Evolutionary conservation across 2,888 invertebrate genomes (phyloP), one percentile per base, ranked within the genome.

Genomic region (Thelaira solivaga): DNA sequence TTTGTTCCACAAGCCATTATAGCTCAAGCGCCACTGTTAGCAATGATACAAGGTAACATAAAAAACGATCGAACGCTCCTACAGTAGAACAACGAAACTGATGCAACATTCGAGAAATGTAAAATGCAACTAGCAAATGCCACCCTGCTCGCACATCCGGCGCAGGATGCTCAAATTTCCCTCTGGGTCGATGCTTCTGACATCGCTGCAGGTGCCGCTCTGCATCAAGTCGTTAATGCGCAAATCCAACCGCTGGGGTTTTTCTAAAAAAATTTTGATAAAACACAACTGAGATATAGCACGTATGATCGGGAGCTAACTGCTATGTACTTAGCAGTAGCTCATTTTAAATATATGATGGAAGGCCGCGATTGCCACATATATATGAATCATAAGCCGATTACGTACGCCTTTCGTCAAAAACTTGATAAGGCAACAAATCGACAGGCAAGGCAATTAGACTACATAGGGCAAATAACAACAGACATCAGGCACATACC

Each of bases 291-390:
- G 3, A 49, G 57, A 4, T 80, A 76, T 16, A 73, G 69, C 45
- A 77, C 72, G 0, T 80, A 80, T 22, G 80, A 80, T 43, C 55
- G 81, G 0, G 76, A 80, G 47, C 69, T 80, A 0, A 47, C 65
- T 1, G 71, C 55, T 0, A 67, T 59, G 0, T 76, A 76, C 16
- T 26, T 57, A 43, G 65, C 41, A 31, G 68, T 79, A 1, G n/a
- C 16, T 10, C 69, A 76, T 22, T 80, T 78, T 26, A 61, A 61
- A 20, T 73, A 79, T 26, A 76, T 80, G 65, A 49, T 76, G 13
- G 73, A 74, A 34, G 73, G 76, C 2, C 36, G 43, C n/a, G 20
- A 26, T 22, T 55, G 80, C 57, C 51, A 45, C 49, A 36, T 80
- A 75, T 26, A 76, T 22, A 81, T 80, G 3, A 49, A 59, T 6